Evolutionary conservation across 2,888 invertebrate genomes (phyloP), one percentile per base, ranked within the genome.

Genomic region (Agrotis clavis): DNA sequence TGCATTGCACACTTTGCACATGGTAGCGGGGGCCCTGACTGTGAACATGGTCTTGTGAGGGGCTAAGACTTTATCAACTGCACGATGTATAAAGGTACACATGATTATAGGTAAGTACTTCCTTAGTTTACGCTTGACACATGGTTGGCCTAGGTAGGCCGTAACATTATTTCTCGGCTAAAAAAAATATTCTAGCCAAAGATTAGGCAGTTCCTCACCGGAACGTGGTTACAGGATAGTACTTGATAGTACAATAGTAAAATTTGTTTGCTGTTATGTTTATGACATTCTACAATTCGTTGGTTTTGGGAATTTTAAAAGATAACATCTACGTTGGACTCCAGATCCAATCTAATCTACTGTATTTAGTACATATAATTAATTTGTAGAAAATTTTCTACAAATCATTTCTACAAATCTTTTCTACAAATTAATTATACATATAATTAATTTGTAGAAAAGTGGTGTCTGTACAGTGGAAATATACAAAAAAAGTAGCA

Each of bases 21-120:
- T n/a, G n/a, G n/a, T n/a, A n/a, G n/a, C n/a, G n/a, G n/a, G n/a
- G n/a, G n/a, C n/a, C n/a, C n/a, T 41, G 41, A 54, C 54, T 54
- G 25, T 63, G 54, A 71, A 74, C 66, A 67, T 73, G 76, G 50
- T 57, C 76, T 67, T 76, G 45, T 35, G 30, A 50, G n/a, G 19
- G 50, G 11, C 21, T 45, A 63, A 25, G 25, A 64, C 19, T 56
- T 54, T 48, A 63, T 48, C 21, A 63, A 48, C 63, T 65, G 16
- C 14, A 21, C 2, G 11, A 25, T n/a, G n/a, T n/a, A n/a, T n/a
- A n/a, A n/a, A n/a, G n/a, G n/a, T 41, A 19, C 18, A 59, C 19
- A 47, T 11, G 5, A 56, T n/a, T 11, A 18, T 21, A 21, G 18
- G 2, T 30, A 35, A 1, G 7, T 35, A n/a, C 16, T 16, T 21